Percentiles rank a stretch among this genome's conserved stretches.
Conservation (phyloP, 2,888 invertebrate genomes). For the Hartigia nigra region DNA sequence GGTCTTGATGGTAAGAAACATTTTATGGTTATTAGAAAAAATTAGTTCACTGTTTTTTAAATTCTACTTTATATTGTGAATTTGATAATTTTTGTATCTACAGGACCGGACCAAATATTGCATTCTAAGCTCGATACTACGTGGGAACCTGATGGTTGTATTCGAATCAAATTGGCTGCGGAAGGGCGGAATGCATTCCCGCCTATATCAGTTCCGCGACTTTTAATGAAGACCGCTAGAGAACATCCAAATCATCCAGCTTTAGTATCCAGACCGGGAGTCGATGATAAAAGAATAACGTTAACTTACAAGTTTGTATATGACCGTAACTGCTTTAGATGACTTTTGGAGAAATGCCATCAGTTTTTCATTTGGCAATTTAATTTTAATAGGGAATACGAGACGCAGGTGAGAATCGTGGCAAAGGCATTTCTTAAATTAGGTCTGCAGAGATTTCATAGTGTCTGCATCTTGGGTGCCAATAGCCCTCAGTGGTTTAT, state of each 20-base stretch:
- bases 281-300: conserved; percentile 73
- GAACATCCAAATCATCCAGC: conserved; percentile 77
- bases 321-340: not conserved
- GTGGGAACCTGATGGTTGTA: conserved; percentile 71
- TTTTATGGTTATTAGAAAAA: too few species aligned
- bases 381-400: conserved; percentile 77
- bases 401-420: conserved; percentile 76
- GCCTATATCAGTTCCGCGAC: conserved; percentile 81
- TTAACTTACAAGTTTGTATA: conserved; percentile 76
- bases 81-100: conserved; percentile 23
- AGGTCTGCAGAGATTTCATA: conserved; percentile 82
- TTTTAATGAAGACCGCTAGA: conserved; percentile 74
- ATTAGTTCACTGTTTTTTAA: too few species aligned
- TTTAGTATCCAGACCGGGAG: conserved; percentile 72
- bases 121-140: conserved; percentile 71
- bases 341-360: not conserved
- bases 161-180: conserved; percentile 72
- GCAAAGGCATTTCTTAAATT: conserved; percentile 89
- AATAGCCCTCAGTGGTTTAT: conserved; percentile 93
- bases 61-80: not conserved
- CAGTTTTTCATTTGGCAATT: not conserved
- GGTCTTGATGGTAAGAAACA: conserved; percentile 57
- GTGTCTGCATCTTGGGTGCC: conserved; percentile 92
- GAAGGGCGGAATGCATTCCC: conserved; percentile 68
- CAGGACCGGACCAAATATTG: conserved; percentile 80